Conservation (phyloP, 92 coral and sea anemone species). For the Bergia puertoricense region DNA sequence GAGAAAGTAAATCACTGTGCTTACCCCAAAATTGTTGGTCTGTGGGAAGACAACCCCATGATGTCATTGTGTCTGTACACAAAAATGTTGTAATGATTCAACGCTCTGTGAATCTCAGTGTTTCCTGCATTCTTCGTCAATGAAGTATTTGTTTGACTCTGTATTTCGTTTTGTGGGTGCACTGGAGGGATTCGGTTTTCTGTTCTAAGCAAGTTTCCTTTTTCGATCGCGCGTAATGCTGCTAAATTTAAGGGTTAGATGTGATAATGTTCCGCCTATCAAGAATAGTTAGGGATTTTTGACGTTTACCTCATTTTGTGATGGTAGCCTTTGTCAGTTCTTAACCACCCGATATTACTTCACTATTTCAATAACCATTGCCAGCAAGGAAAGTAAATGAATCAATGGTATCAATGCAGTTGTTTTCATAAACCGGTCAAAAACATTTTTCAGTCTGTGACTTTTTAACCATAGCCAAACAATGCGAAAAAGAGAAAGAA, state of each 20-base stretch:
- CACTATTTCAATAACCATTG: background rate
- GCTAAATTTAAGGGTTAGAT: background rate
- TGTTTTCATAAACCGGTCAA: no score
- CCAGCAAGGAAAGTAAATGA: background rate
- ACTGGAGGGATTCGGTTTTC: background rate
- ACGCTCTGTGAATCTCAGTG: constrained; percentile 19
- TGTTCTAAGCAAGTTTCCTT: no score
- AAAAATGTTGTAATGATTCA: constrained; percentile 25
- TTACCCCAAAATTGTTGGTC: background rate
- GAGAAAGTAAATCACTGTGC: constrained; percentile 1
- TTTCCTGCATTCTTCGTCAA: constrained; percentile 6
- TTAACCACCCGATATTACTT: background rate
- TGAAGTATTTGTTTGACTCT: constrained; percentile 20
- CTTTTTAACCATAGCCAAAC: background rate
- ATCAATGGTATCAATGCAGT: no score
- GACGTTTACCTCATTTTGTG: background rate
- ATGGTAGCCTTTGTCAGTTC: background rate
- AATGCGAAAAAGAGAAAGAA: background rate
- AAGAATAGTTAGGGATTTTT: no score
- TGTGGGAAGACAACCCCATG: constrained; percentile 5
- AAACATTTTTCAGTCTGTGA: background rate
- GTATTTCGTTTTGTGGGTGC: background rate
- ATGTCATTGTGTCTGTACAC: constrained; percentile 36
- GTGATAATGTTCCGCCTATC: background rate
- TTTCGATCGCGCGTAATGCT: background rate